Evolutionary conservation across 2,797 vertebrate genomes (phyloP), one percentile per base, ranked within the genome.

Genomic region (Trachops cirrhosus): DNA sequence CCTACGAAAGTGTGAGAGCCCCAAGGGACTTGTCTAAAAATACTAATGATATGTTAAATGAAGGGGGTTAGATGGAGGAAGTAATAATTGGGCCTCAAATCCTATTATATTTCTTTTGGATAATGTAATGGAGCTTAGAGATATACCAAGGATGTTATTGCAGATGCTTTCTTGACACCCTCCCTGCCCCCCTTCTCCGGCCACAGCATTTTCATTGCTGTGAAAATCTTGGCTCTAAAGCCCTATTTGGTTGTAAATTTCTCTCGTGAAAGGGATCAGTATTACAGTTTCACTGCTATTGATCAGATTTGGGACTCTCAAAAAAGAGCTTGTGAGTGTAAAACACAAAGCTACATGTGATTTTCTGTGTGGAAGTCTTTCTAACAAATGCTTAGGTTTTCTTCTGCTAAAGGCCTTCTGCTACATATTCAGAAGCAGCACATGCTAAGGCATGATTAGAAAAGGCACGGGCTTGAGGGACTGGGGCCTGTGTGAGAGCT

Each of bases 21-120:
- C 64, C 68, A 3, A 80, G 97, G 95, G 96, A 92, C 94, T 78
- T 87, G 89, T 97, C 97, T 95, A 96, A 97, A 98, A 98, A 98
- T 88, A 95, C 97, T 97, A 97, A 94, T 95, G 98, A 97, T 95
- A 95, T 90, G 96, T 98, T 87, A 96, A 97, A 98, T 85, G 97
- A 97, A 98, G 97, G 73, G 97, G 95, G 94, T 96, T 95, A 98
- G 97, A 93, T 73, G 92, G 97, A 97, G 96, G 96, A 98, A 97
- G 95, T 67, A 94, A 97, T 95, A 96, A 97, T 94, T 95, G 96
- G 96, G 91, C 94, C 98, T 98, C 98, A 96, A 95, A 97, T 97
- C 97, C 97, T 97, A 84, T 99, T 98, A 97, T 96, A 92, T 98
- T 99, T 98, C 98, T 99, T 93, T 90, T 18, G 97, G 97, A 94